Base-by-base conservation (phyloP, 2,888 invertebrate species). In the Melanargia galathea region DNA sequence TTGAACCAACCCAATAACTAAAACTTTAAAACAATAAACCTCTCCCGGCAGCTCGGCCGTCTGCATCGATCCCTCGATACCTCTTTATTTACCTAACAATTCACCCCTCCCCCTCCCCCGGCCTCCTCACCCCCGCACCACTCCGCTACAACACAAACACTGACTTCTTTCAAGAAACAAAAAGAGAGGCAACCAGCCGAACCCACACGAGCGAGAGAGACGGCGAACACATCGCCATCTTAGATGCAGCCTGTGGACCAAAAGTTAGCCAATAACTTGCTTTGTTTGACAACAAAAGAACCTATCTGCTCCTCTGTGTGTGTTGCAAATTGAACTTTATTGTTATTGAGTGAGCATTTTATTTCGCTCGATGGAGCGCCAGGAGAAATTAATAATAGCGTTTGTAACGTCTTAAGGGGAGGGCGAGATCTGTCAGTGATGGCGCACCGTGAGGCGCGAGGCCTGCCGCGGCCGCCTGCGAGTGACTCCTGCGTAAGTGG, bases 201-300 rank as follows among this genome's bases (percentile, higher is more conserved):
- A 56, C 67, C 69, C 66, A 51, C 67, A 65, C 58, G 80, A 70
- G 66, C 64, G 79, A 83, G 73, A 74, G 80, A 77, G 87, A 86
- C 63, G 73, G 77, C n/a, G 70, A 75, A 73, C 60, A 62, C 79
- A 79, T 81, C 88, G 89, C 89, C 90, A 90, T 89, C 90, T 89
- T 90, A 88, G 89, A 88, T 90, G 90, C 89, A 89, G 82, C 80
- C 82, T 79, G 78, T 83, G 88, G 89, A 90, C 90, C 90, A 84
- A 83, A 87, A 88, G 86, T 89, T 88, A 86, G 87, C 89, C 89
- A 87, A 88, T 88, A 87, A 88, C 84, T 79, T 76, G 75, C 76
- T 79, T 76, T 72, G 73, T 63, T 43, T 49, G 60, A 58, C 55
- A 62, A 67, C 70, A 68, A 70, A 71, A 66, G 66, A 66, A 57